Evolutionary conservation across 2,113 vertebrate genomes (phyloP).

Genomic region (Oenanthe oenanthe): DNA sequence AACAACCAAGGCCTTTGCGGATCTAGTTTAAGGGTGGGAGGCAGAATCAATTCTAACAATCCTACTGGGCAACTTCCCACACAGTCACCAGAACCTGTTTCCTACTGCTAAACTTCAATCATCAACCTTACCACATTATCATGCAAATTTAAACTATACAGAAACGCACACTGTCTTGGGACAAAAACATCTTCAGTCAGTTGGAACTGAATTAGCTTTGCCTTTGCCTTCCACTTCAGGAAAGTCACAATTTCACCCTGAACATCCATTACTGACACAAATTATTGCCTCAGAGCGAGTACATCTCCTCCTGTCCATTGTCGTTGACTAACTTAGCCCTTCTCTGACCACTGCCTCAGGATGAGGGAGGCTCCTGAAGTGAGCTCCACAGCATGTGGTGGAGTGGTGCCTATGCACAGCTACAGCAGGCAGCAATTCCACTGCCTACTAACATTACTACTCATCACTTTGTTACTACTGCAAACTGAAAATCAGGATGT

Average conservation of each 20-base stretch:
- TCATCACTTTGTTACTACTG: neutral
- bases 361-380: neutral
- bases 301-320: neutral
- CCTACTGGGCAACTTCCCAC: neutral
- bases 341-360: neutral
- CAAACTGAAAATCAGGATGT: neutral
- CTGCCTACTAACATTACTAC: neutral
- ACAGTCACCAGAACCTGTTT: neutral
- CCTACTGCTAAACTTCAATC: neutral
- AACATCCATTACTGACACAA: neutral
- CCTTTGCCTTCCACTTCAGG: neutral
- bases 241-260: neutral
- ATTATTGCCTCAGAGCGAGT: fast-evolving
- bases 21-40: neutral
- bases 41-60: neutral
- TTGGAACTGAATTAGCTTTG: neutral
- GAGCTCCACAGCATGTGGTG: neutral
- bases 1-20: neutral
- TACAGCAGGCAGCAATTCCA: neutral
- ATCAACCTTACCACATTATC: neutral
- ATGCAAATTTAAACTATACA: neutral
- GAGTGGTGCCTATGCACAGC: neutral
- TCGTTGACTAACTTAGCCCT: neutral
- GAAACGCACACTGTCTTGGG: neutral
- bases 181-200: neutral